Evolutionary conservation across 1,140 invertebrate genomes (phyloP).

Genomic region (Patella vulgata): DNA sequence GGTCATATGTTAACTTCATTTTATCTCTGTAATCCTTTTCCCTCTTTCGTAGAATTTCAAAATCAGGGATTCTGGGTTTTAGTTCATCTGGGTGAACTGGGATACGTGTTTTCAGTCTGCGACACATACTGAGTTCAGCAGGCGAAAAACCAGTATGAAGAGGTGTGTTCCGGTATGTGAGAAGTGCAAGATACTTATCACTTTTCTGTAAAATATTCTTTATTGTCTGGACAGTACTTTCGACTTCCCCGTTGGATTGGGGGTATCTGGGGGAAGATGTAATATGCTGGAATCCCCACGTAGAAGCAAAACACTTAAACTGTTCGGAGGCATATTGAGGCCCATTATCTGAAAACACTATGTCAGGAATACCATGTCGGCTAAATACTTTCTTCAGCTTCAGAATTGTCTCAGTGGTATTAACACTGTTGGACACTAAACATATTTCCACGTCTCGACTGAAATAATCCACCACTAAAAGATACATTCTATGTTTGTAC

Average conservation of each 20-base stretch:
- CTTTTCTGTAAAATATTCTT: constrained; percentile 29
- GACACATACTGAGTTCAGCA: constrained; percentile 31
- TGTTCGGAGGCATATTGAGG: constrained; percentile 10
- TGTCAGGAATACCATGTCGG: constrained; percentile 24
- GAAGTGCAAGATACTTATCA: constrained; percentile 29
- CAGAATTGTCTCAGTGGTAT: too few relatives aligned
- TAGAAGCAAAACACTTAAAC: constrained; percentile 9
- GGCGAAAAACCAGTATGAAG: constrained; percentile 21
- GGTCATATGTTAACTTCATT: not conserved
- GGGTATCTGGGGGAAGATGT: constrained; percentile 1
- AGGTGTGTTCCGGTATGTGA: constrained; percentile 24
- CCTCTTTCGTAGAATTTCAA: not conserved
- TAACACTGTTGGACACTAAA: too few relatives aligned
- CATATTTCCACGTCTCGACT: constrained; percentile 42
- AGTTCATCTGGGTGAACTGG: constrained; percentile 9
- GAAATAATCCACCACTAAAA: constrained; percentile 44
- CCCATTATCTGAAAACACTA: constrained; percentile 17
- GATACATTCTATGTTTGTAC: constrained; percentile 11
- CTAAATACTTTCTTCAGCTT: constrained; percentile 24
- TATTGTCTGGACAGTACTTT: constrained; percentile 12
- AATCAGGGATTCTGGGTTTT: not conserved
- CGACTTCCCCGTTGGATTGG: not conserved
- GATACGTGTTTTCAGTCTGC: constrained; percentile 21
- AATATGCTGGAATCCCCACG: constrained; percentile 12
- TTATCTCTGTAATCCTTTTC: constrained; percentile 6